Percentiles rank a stretch among this genome's conserved stretches.
phyloP scores from a whole-genome alignment of 1,140 invertebrate species.

The Penaeus vannamei region DNA sequence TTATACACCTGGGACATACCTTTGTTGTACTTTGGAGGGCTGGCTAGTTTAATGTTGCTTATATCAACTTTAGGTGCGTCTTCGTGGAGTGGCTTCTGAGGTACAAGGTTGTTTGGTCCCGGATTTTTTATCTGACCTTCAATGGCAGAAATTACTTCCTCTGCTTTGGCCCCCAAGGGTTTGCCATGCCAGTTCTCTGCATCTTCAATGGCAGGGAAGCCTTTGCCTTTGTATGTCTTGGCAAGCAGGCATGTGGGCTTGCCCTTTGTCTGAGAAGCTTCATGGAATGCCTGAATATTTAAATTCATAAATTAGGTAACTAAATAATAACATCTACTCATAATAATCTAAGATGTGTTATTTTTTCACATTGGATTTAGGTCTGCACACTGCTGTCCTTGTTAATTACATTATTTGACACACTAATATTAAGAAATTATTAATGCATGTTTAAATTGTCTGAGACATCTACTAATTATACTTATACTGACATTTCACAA shows the following conservation, averaged over 20 bases:
- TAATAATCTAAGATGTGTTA: no score
- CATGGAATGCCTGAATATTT: slow-evolving; percentile 81
- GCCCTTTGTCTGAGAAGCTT: slow-evolving; percentile 82
- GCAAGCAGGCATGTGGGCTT: slow-evolving; percentile 94
- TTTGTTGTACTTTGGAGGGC: slow-evolving; percentile 87
- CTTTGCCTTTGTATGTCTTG: slow-evolving; percentile 96
- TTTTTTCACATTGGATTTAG: no score
- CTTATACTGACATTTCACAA: no score
- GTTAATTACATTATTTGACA: no score
- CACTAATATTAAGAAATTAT: no score
- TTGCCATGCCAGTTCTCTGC: slow-evolving; percentile 98
- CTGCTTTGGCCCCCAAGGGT: slow-evolving; percentile 86
- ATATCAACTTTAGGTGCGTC: slow-evolving; percentile 83
- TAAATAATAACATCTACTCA: no score
- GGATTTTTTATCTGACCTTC: slow-evolving; percentile 79
- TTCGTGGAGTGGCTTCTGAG: slow-evolving; percentile 79
- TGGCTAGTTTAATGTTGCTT: slow-evolving; percentile 82
- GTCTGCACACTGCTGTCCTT: no score
- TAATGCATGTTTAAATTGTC: no score
- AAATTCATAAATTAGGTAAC: slow-evolving; percentile 65
- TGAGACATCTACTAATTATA: no score
- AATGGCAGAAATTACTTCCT: slow-evolving; percentile 80
- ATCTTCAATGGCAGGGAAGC: slow-evolving; percentile 91
- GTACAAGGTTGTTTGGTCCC: slow-evolving; percentile 73
- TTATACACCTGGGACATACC: slow-evolving; percentile 69